These are phyloP conservation scores for Sialis fuliginosa DNA, from an alignment of 2,888 invertebrate species.

Conservation along the genomic window DNA sequence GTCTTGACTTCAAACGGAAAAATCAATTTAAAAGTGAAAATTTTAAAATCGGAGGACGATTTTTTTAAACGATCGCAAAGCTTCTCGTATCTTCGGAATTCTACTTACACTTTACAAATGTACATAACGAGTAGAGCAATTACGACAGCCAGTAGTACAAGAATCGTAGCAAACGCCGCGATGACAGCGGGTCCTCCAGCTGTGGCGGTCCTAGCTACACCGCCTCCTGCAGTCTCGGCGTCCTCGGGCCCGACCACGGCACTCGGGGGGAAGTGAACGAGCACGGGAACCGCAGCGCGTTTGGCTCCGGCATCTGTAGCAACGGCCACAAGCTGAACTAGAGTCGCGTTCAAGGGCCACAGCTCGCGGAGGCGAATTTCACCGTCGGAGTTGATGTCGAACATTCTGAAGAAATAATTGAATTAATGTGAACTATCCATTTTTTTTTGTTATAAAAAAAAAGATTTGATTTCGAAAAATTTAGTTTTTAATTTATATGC, in stretches of 20 bases:
- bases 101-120: constrained; percentile 52
- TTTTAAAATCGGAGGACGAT: too few species aligned
- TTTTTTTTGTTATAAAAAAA: too few species aligned
- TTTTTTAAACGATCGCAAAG: not conserved
- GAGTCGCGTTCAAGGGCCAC: constrained; percentile 19
- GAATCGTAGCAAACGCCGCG: constrained; percentile 50
- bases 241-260: constrained; percentile 19
- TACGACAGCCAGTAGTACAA: constrained; percentile 55
- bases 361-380: constrained; percentile 33
- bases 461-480: too few species aligned
- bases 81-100: not conserved
- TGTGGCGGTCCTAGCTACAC: constrained; percentile 12
- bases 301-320: constrained; percentile 73
- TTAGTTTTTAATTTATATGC: too few species aligned
- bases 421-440: not conserved
- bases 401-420: constrained; percentile 27
- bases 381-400: constrained; percentile 44
- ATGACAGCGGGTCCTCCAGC: constrained; percentile 23
- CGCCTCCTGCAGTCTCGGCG: constrained; percentile 17
- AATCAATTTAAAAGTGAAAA: too few species aligned
- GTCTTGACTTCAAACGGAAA: too few species aligned
- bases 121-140: constrained; percentile 59
- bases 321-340: constrained; percentile 60
- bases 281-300: constrained; percentile 50
- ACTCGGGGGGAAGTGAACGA: constrained; percentile 34